Conservation (phyloP, 2,113 vertebrate species). For the Oenanthe oenanthe region DNA sequence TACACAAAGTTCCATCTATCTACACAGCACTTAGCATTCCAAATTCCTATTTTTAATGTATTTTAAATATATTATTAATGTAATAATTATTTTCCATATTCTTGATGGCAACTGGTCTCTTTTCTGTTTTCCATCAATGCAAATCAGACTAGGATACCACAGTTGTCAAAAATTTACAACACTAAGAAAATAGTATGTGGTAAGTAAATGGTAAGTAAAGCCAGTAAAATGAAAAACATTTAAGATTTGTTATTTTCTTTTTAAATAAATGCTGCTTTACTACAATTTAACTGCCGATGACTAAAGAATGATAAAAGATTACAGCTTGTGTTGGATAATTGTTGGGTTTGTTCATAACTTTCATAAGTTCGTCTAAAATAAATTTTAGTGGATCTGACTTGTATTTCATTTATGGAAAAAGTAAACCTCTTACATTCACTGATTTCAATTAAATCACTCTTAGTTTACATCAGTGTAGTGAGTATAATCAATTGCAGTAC, state of each 20-base stretch:
- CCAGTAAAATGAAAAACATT: not conserved
- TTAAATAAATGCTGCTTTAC: not conserved
- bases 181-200: not conserved
- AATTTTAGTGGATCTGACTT: not conserved
- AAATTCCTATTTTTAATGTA: not conserved
- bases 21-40: not conserved
- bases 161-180: not conserved
- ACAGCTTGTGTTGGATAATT: not conserved
- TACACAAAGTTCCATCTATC: not conserved
- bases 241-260: not conserved
- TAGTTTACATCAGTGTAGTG: not conserved
- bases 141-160: not conserved
- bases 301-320: not conserved
- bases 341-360: not conserved
- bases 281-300: not conserved
- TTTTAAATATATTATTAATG: not conserved
- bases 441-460: not conserved
- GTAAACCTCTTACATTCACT: not conserved
- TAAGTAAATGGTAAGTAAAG: not conserved
- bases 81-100: not conserved
- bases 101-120: not conserved
- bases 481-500: not conserved
- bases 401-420: not conserved
- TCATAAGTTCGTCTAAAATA: not conserved
- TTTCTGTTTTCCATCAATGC: not conserved